phyloP scores from a whole-genome alignment of 2,113 vertebrate species.

The Chionodraco myersi region DNA sequence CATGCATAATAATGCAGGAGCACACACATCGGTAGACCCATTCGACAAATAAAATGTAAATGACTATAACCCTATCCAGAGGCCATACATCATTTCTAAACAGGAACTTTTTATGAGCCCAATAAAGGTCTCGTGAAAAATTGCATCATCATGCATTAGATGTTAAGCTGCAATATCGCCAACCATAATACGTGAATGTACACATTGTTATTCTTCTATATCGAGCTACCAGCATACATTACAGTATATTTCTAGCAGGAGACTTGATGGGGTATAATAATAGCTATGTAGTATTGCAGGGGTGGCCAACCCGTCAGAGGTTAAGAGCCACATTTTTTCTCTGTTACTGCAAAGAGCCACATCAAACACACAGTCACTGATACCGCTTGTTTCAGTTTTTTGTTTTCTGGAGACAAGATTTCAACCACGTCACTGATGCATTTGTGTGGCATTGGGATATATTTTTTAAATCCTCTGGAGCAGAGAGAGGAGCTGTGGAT shows the following conservation, averaged over 20 bases:
- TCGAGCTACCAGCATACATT: conserved; percentile 1
- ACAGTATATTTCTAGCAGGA: background rate
- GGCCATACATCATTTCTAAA: background rate
- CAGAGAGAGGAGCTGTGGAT: too few species aligned
- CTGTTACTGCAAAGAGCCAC: too few species aligned
- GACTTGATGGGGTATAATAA: background rate
- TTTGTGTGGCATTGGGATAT: too few species aligned
- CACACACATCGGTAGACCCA: background rate
- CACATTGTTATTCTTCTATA: background rate
- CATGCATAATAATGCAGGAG: background rate
- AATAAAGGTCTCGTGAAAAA: background rate
- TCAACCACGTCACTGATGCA: too few species aligned
- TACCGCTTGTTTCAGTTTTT: too few species aligned
- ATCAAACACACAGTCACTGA: too few species aligned
- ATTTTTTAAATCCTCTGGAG: too few species aligned
- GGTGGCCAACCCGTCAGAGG: too few species aligned
- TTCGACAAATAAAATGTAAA: background rate
- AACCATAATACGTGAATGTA: background rate
- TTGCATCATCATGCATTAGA: background rate
- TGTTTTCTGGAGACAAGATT: too few species aligned
- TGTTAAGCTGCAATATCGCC: conserved; percentile 5
- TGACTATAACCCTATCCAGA: background rate
- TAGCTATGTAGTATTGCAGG: background rate
- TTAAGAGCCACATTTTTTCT: too few species aligned
- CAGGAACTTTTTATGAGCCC: background rate